Percentiles rank a stretch among this genome's conserved stretches.
Evolutionary conservation across 2,888 invertebrate species (phyloP).

Genomic region (Antitype chi): DNA sequence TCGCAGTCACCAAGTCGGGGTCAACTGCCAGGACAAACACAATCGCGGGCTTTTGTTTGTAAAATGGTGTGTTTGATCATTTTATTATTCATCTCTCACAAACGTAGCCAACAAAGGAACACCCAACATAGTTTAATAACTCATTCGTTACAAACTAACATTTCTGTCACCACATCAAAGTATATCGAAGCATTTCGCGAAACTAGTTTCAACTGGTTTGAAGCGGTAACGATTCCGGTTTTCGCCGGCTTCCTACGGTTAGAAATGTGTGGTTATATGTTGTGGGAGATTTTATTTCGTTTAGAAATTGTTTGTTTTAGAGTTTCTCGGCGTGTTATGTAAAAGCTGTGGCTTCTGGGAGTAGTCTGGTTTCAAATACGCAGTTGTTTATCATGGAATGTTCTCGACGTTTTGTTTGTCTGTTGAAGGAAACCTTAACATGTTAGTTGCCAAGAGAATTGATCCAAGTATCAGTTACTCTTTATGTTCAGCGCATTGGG

Average conservation of each 20-base stretch:
- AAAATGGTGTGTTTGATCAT: slow-evolving; percentile 56
- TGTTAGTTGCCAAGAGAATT: slow-evolving; percentile 42
- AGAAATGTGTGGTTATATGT: slow-evolving; percentile 47
- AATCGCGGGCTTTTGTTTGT: slow-evolving; percentile 34
- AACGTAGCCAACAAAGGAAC: slow-evolving; percentile 39
- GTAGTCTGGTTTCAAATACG: slow-evolving; percentile 39
- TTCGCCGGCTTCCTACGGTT: slow-evolving; percentile 46
- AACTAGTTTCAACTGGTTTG: slow-evolving; percentile 67
- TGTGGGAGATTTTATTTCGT: slow-evolving; percentile 51
- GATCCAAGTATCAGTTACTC: slow-evolving; percentile 27
- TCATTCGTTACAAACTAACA: slow-evolving; percentile 63
- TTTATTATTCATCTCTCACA: slow-evolving; percentile 54
- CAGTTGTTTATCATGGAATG: slow-evolving; percentile 28
- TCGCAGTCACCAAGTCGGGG: slow-evolving; percentile 19
- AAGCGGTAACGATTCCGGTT: slow-evolving; percentile 56
- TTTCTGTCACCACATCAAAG: slow-evolving; percentile 77
- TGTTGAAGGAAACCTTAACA: slow-evolving; percentile 42
- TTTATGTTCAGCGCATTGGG: slow-evolving; percentile 25
- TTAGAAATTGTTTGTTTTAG: slow-evolving; percentile 55
- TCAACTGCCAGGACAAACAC: slow-evolving; percentile 26
- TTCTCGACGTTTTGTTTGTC: slow-evolving; percentile 23
- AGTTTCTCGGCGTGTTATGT: slow-evolving; percentile 46
- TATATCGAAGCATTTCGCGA: slow-evolving; percentile 61
- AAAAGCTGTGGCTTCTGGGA: slow-evolving; percentile 39
- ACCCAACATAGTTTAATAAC: slow-evolving; percentile 57